Conservation (phyloP, 2,113 vertebrate species). For the Leucopternis melanops region DNA sequence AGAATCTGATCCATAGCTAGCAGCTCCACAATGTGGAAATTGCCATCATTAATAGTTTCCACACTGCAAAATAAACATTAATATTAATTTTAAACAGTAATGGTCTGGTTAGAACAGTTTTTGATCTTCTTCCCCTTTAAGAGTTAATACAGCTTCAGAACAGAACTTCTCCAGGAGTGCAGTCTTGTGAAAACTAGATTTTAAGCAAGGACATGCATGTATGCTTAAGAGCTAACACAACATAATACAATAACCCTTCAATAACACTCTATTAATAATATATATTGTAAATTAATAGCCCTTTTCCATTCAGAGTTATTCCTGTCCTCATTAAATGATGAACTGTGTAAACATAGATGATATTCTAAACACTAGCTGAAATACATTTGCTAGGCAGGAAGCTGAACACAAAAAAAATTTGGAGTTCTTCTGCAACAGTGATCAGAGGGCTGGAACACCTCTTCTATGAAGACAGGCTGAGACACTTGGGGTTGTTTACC, state of each 20-base stretch:
- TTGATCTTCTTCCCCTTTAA: background rate
- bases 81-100: background rate
- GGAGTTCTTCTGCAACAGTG: background rate
- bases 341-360: background rate
- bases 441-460: background rate
- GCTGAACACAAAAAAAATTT: background rate
- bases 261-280: background rate
- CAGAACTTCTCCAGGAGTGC: background rate
- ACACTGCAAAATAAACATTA: slow-evolving; percentile 74
- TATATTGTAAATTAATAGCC: background rate
- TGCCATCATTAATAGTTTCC: slow-evolving; percentile 97
- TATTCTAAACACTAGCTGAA: background rate
- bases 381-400: background rate
- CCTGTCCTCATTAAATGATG: background rate
- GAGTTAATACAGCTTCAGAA: background rate
- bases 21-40: slow-evolving; percentile 93
- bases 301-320: background rate
- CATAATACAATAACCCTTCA: background rate
- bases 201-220: background rate
- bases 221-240: background rate
- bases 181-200: background rate
- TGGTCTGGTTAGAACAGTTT: background rate
- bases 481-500: background rate
- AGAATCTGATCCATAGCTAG: slow-evolving; percentile 88
- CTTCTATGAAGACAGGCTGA: background rate